phyloP scores from a whole-genome alignment of 2,797 vertebrate genomes.

The Alcedo quadribrachys region DNA sequence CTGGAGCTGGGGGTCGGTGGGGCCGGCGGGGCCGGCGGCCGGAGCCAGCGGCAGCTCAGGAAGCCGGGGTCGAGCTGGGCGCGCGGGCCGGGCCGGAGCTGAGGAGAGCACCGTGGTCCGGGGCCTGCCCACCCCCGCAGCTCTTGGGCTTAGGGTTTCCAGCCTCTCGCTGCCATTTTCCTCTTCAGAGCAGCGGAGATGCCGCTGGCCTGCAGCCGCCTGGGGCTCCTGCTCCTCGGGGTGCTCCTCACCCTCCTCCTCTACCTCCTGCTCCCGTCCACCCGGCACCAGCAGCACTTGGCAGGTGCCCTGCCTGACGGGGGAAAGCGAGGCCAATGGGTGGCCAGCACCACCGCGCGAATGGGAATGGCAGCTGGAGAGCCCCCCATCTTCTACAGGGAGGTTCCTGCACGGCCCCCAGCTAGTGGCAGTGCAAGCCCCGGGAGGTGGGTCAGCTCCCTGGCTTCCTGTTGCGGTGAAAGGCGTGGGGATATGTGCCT shows the following conservation, averaged over 20 bases:
- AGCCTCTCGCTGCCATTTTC: not conserved
- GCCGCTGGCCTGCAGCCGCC: not conserved
- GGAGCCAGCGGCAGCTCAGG: not conserved
- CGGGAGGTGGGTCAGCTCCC: constrained; percentile 79
- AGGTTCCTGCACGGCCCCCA: constrained; percentile 81
- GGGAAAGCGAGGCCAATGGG: constrained; percentile 47
- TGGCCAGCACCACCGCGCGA: constrained; percentile 79
- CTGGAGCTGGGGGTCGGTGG: not conserved
- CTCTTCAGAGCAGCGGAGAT: not conserved
- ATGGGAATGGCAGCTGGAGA: constrained; percentile 83
- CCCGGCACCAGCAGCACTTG: constrained; percentile 71
- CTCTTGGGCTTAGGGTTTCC: not conserved
- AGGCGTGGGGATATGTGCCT: not conserved
- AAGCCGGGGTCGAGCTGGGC: not conserved
- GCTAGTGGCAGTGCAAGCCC: constrained; percentile 73
- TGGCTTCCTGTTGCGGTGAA: not conserved
- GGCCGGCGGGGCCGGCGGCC: not conserved
- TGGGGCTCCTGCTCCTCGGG: constrained; percentile 85
- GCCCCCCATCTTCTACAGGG: constrained; percentile 89
- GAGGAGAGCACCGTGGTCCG: not conserved
- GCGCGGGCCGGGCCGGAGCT: not conserved
- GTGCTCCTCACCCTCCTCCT: constrained; percentile 84
- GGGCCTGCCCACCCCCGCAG: not conserved
- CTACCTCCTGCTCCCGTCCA: constrained; percentile 86
- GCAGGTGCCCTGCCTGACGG: constrained; percentile 73